These are phyloP conservation scores for Uloborus diversus DNA, from an alignment of 1,140 invertebrate genomes.

Conservation along the genomic window DNA sequence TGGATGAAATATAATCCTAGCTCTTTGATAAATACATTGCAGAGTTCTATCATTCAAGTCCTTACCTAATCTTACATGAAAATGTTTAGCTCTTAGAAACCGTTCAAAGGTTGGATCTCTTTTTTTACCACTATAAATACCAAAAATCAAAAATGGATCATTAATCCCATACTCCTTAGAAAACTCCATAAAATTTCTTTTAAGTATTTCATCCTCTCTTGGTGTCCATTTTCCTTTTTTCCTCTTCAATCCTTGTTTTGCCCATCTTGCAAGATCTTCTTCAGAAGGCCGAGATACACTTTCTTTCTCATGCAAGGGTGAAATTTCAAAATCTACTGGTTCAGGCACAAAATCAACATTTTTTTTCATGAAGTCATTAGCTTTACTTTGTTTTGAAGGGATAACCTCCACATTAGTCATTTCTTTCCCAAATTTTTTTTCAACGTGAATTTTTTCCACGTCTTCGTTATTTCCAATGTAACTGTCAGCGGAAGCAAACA, in stretches of 20 bases:
- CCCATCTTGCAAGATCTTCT: neutral
- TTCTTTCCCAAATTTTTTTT: too few relatives aligned
- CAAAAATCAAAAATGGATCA: neutral
- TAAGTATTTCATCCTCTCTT: neutral
- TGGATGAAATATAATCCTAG: neutral
- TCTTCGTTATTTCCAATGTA: too few relatives aligned
- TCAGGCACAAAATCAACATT: too few relatives aligned
- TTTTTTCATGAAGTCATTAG: too few relatives aligned
- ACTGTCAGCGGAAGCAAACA: too few relatives aligned
- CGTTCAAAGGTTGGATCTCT: neutral
- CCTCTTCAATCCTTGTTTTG: neutral
- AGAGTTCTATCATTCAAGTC: neutral
- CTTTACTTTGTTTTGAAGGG: too few relatives aligned
- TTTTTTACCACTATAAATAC: neutral
- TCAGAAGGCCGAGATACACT: neutral
- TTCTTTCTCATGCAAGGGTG: neutral
- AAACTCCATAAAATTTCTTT: neutral
- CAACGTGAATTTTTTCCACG: too few relatives aligned
- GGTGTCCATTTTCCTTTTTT: neutral
- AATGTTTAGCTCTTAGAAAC: neutral
- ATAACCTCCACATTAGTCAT: too few relatives aligned
- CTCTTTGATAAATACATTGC: neutral
- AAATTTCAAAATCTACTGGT: neutral
- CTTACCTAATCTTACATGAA: conserved; percentile 1
- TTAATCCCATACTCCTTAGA: neutral